Conservation (phyloP, 53 echinoderm and acorn worm species). For the Actinopyga echinites region DNA sequence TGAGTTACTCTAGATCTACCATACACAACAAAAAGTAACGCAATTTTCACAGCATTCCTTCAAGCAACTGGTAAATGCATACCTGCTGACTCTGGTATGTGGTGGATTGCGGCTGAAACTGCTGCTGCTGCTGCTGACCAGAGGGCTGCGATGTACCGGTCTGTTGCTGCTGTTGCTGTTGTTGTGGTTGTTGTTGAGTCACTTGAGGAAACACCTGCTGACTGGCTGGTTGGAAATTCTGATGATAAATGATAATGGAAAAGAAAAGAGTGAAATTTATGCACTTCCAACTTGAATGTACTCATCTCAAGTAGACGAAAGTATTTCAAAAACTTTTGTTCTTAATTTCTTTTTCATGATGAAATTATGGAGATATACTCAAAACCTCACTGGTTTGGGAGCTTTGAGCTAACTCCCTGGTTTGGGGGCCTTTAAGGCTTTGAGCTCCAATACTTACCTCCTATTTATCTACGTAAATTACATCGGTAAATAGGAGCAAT, state of each 20-base stretch:
- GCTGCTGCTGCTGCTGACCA: conserved; percentile 19
- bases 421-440: no score
- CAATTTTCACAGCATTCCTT: conserved; percentile 28
- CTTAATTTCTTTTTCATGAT: no score
- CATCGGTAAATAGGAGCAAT: no score
- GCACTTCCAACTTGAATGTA: no score
- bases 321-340: no score
- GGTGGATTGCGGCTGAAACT: conserved; percentile 11
- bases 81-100: conserved; percentile 39
- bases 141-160: conserved; percentile 17
- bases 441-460: no score
- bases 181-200: conserved; percentile 25
- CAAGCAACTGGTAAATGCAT: neutral
- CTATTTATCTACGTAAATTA: no score
- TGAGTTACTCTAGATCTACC: neutral
- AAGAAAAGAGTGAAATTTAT: no score
- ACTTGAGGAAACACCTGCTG: conserved; percentile 26
- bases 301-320: no score
- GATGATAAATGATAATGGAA: neutral
- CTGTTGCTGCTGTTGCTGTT: conserved; percentile 20
- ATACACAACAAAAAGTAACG: conserved; percentile 5
- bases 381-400: no score
- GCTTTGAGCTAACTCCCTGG: no score
- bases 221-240: conserved; percentile 4
- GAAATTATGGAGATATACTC: no score